Conservation (phyloP, 1,140 invertebrate genomes). For the Campoletis sonorensis region DNA sequence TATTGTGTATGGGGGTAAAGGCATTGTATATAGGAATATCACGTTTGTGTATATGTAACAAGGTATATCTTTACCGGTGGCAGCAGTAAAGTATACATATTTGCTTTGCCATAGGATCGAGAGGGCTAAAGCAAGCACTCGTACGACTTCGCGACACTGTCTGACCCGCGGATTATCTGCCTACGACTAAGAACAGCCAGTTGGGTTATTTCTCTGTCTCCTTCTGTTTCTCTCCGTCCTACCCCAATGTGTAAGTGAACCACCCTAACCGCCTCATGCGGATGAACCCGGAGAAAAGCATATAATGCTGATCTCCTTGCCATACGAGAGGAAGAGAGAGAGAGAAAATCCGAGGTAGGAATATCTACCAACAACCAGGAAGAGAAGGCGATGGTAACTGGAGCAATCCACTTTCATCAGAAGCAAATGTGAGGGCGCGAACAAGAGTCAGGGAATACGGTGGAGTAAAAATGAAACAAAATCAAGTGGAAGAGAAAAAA, state of each 20-base stretch:
- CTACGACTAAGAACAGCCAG: constrained; percentile 63
- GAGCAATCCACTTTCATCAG: constrained; percentile 23
- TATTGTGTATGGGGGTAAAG: background rate
- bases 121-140: constrained; percentile 62
- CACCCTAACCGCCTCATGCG: constrained; percentile 32
- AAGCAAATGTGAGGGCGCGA: background rate
- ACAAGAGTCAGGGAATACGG: background rate
- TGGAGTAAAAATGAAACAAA: background rate
- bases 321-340: background rate
- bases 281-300: constrained; percentile 53
- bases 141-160: constrained; percentile 73
- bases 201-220: constrained; percentile 62
- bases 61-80: background rate
- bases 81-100: background rate
- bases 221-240: constrained; percentile 25
- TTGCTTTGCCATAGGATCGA: constrained; percentile 14
- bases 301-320: constrained; percentile 58
- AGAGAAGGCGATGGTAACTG: constrained; percentile 18
- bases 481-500: background rate
- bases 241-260: constrained; percentile 53
- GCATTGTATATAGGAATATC: too few relatives aligned
- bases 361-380: background rate
- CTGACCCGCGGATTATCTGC: constrained; percentile 75
- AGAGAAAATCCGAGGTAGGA: constrained; percentile 22
- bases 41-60: background rate